phyloP scores from a whole-genome alignment of 2,113 vertebrate genomes.

The Cyprinodon variegatus region DNA sequence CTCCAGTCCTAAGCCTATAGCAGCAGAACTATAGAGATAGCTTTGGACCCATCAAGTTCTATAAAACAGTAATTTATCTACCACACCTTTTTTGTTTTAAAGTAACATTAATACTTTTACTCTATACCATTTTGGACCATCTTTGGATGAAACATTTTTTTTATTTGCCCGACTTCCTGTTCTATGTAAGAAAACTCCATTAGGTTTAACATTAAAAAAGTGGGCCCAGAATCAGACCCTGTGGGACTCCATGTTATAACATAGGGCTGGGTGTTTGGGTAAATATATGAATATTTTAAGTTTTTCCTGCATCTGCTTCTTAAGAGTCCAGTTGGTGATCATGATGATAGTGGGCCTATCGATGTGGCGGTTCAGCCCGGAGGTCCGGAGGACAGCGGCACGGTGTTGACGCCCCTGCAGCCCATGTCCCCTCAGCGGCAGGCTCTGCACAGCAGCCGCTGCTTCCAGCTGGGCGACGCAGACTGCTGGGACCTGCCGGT shows the following conservation, averaged over 20 bases:
- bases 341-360: slow-evolving; percentile 88
- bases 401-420: slow-evolving; percentile 93
- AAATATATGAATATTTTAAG: no score
- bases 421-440: slow-evolving; percentile 97
- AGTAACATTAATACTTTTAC: no score
- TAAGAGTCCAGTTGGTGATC: slow-evolving; percentile 91
- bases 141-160: no score
- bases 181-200: no score
- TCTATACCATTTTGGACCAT: no score
- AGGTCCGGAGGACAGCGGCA: slow-evolving; percentile 89
- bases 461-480: slow-evolving; percentile 91
- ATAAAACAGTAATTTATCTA: no score
- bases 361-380: slow-evolving; percentile 86
- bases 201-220: not conserved
- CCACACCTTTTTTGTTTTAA: no score
- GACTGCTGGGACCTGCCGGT: slow-evolving; percentile 98
- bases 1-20: no score
- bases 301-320: not conserved
- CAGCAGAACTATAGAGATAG: no score
- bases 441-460: slow-evolving; percentile 91
- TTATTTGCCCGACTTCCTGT: no score
- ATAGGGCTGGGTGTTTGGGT: no score
- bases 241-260: not conserved
- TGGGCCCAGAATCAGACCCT: not conserved
- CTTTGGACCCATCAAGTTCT: no score